Evolutionary conservation across 2,113 vertebrate species (phyloP).

Genomic region (Coptodon bakossiorum): DNA sequence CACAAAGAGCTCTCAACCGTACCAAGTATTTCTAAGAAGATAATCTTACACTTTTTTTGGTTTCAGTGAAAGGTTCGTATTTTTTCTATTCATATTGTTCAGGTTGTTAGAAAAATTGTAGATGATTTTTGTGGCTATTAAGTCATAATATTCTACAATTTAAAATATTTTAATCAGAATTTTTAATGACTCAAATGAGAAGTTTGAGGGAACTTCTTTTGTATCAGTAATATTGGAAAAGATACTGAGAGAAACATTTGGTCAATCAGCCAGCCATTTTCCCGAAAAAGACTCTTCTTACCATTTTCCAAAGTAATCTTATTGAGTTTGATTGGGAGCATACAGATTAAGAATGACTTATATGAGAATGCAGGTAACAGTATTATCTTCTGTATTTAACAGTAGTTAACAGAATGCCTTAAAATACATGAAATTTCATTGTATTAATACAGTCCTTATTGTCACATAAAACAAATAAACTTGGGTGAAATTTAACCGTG

Average conservation of each 20-base stretch:
- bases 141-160: not conserved
- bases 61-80: conserved; percentile 69
- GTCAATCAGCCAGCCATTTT: not conserved
- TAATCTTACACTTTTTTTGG: not conserved
- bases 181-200: not conserved
- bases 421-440: not conserved
- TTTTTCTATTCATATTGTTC: not conserved
- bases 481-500: not conserved
- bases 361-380: not conserved
- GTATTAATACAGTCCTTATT: not conserved
- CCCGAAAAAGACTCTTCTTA: not conserved
- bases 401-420: not conserved
- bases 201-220: not conserved
- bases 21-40: conserved; percentile 96
- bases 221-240: not conserved
- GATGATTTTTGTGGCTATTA: not conserved
- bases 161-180: not conserved
- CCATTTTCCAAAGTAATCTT: not conserved
- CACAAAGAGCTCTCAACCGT: conserved; percentile 95
- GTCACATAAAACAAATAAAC: not conserved
- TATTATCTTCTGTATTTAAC: not conserved
- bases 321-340: not conserved
- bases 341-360: not conserved
- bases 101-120: not conserved
- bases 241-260: not conserved